These are phyloP conservation scores for Drosophila suzukii DNA, from an alignment of 1,140 invertebrate species.

Conservation along the genomic window DNA sequence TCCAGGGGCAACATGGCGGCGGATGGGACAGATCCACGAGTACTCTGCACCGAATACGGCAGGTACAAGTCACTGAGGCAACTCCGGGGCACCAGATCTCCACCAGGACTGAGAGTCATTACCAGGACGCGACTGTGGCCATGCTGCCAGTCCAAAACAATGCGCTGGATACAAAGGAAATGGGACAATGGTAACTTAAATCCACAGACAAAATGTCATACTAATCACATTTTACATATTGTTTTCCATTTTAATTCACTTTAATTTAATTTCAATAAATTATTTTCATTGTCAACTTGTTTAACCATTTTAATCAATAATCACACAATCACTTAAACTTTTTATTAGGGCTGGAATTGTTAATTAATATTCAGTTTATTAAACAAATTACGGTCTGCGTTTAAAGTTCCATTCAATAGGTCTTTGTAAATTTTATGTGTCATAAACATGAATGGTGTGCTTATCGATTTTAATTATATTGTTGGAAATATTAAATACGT, in stretches of 20 bases:
- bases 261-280: not conserved
- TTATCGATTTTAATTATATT: no score
- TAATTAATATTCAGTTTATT: no score
- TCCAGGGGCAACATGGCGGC: slow-evolving; percentile 76
- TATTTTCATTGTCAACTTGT: no score
- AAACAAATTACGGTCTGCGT: no score
- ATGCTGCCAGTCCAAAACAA: slow-evolving; percentile 85
- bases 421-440: no score
- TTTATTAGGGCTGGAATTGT: no score
- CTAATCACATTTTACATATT: not conserved
- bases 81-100: slow-evolving; percentile 82
- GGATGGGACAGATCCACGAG: slow-evolving; percentile 84
- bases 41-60: slow-evolving; percentile 52
- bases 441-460: no score
- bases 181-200: not conserved
- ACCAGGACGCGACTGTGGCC: slow-evolving; percentile 86
- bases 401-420: no score
- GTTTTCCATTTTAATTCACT: not conserved
- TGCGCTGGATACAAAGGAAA: slow-evolving; percentile 79
- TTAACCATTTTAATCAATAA: no score
- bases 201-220: not conserved
- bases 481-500: no score
- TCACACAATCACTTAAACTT: no score
- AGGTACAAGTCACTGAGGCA: slow-evolving; percentile 68
- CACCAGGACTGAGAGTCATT: slow-evolving; percentile 85